phyloP scores from a whole-genome alignment of 2,888 invertebrate genomes.

The Napeogenes sylphis region DNA sequence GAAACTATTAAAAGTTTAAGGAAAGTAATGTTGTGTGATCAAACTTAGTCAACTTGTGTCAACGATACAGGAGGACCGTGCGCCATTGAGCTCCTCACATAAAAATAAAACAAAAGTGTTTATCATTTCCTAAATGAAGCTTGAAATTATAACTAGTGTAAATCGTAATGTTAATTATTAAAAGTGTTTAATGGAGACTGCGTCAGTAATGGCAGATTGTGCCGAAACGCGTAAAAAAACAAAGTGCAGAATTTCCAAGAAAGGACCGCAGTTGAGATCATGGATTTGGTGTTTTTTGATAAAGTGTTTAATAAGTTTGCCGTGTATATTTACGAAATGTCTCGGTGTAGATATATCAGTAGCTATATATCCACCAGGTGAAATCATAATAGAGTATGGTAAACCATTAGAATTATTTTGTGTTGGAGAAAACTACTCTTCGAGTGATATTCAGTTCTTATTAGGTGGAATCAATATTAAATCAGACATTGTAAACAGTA shows the following conservation, averaged over 20 bases:
- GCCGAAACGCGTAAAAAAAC: slow-evolving; percentile 46
- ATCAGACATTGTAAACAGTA: slow-evolving; percentile 78
- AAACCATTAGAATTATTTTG: slow-evolving; percentile 81
- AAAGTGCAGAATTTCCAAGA: slow-evolving; percentile 53
- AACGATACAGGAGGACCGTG: slow-evolving; percentile 63
- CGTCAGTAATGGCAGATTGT: slow-evolving; percentile 58
- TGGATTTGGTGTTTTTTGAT: slow-evolving; percentile 63
- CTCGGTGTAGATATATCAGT: slow-evolving; percentile 52
- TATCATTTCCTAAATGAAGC: slow-evolving; percentile 45
- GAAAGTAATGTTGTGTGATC: slow-evolving; percentile 41
- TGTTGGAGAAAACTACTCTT: slow-evolving; percentile 67
- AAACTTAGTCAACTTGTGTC: slow-evolving; percentile 61
- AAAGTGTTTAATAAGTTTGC: slow-evolving; percentile 57
- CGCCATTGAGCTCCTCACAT: slow-evolving; percentile 63
- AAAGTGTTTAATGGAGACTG: slow-evolving; percentile 36
- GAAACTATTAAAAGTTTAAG: slow-evolving; percentile 44
- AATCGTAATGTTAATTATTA: slow-evolving; percentile 57
- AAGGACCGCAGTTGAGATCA: slow-evolving; percentile 50
- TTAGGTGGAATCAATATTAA: slow-evolving; percentile 37
- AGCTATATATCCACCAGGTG: slow-evolving; percentile 74
- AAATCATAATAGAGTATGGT: slow-evolving; percentile 78
- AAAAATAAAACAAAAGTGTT: slow-evolving; percentile 56
- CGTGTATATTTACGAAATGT: slow-evolving; percentile 57
- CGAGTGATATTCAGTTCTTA: slow-evolving; percentile 67
- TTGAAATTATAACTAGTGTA: slow-evolving; percentile 42